These are phyloP conservation scores for Enteromius trimaculatus DNA, from an alignment of 2,797 vertebrate species.

Conservation along the genomic window DNA sequence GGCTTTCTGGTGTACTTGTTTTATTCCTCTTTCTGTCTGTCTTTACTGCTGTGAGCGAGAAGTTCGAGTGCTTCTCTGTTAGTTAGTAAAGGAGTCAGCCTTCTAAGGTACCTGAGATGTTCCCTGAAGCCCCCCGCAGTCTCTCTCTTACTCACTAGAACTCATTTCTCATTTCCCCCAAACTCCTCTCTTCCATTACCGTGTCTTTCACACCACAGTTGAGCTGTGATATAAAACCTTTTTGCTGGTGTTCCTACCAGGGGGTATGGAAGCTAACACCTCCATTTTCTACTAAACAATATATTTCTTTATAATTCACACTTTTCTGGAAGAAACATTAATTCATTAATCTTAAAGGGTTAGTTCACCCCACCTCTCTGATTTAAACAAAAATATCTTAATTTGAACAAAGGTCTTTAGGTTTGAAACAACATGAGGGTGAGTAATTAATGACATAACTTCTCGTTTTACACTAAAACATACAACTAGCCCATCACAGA, in stretches of 20 bases:
- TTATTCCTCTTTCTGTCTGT: slow-evolving; percentile 2
- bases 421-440: too few species aligned
- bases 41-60: slow-evolving; percentile 2
- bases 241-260: slow-evolving; percentile 23
- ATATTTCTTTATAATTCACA: background rate
- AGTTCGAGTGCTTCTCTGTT: background rate
- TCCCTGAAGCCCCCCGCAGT: slow-evolving; percentile 8
- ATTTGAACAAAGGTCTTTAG: too few species aligned
- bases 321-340: background rate
- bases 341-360: background rate
- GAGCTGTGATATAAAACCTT: slow-evolving; percentile 25
- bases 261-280: slow-evolving; percentile 2
- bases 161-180: slow-evolving; percentile 25
- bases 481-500: background rate
- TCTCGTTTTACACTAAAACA: background rate
- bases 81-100: slow-evolving; percentile 11
- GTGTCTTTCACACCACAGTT: slow-evolving; percentile 39
- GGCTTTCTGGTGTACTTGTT: slow-evolving; percentile 2
- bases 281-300: background rate
- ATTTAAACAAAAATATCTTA: too few species aligned
- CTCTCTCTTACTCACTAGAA: slow-evolving; percentile 21
- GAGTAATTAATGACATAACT: too few species aligned
- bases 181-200: slow-evolving; percentile 9
- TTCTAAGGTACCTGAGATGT: slow-evolving; percentile 11
- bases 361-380: too few species aligned